Evolutionary conservation across 2,113 vertebrate genomes (phyloP), one percentile per base, ranked within the genome.

Genomic region (Cacatua alba): DNA sequence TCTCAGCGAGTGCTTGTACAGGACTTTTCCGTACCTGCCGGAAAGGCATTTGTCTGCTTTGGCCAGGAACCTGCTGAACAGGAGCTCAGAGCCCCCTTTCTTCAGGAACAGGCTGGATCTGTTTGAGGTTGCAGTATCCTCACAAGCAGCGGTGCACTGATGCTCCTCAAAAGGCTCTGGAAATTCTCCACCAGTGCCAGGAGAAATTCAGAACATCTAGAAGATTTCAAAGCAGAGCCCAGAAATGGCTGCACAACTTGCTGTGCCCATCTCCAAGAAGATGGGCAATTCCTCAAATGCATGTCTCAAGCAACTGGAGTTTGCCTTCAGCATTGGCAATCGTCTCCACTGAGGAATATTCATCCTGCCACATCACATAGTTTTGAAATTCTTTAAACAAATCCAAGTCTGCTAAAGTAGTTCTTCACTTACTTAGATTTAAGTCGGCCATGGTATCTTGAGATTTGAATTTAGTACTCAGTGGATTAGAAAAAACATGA

Each of bases 1-100:
- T 46, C 46, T 71, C 2, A 3, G 65, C 6, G 46, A 63, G 13
- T 10, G 33, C 44, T 68, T 43, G 31, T 21, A 46, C 31, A 76
- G 44, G 35, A 63, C 35, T 88, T 65, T 43, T 67, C 57, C 12
- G 10, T 13, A 80, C 26, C 74, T 90, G 25, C 60, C 52, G 7
- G 48, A 71, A 82, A 65, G 37, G 41, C 0, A 0, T 0, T 0
- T 43, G n/a, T 63, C n/a, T 0, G 0, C 49, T 53, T 63, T 0
- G 2, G 23, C 14, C 17, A 57, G 60, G 37, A 87, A 48, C 25
- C 48, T 80, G 17, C 35, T 37, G 21, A 65, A 70, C 16, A 70
- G 55, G 23, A 69, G 53, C 60, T 77, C 43, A 35, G 57, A 85
- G 39, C 2, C 4, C 7, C 12, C 4, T 31, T 72, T 72, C 44